Evolutionary conservation across 1,140 invertebrate genomes (phyloP).

Genomic region (Odontomachus brunneus): DNA sequence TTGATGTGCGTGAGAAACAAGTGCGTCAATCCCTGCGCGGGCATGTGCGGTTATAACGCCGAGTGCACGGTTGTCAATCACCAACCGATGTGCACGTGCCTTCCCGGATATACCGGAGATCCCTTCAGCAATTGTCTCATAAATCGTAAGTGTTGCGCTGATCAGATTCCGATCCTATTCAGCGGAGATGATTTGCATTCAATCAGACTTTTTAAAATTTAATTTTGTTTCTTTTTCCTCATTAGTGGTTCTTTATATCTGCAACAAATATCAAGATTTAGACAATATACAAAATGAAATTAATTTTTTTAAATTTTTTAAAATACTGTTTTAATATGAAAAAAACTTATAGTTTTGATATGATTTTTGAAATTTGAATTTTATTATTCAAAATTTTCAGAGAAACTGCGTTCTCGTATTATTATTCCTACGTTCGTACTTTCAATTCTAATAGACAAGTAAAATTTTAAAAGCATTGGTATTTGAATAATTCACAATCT

Average conservation of each 20-base stretch:
- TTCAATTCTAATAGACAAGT: too few relatives aligned
- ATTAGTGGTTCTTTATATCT: not conserved
- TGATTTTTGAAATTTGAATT: too few relatives aligned
- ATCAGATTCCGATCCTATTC: not conserved
- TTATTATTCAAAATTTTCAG: too few relatives aligned
- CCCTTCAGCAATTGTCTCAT: constrained; percentile 85
- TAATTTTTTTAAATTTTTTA: too few relatives aligned
- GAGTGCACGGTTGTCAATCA: constrained; percentile 88
- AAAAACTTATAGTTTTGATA: too few relatives aligned
- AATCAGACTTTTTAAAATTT: not conserved
- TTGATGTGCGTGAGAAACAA: constrained; percentile 84
- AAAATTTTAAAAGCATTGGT: too few relatives aligned
- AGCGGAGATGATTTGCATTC: not conserved
- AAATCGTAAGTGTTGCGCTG: constrained; percentile 55
- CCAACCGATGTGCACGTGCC: constrained; percentile 89
- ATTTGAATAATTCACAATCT: not conserved
- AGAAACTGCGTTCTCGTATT: too few relatives aligned
- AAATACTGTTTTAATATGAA: too few relatives aligned
- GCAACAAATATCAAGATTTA: not conserved
- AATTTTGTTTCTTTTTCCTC: not conserved
- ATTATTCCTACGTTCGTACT: too few relatives aligned
- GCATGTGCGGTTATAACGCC: constrained; percentile 88
- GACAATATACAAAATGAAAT: not conserved
- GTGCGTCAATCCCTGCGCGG: constrained; percentile 84
- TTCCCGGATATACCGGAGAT: constrained; percentile 89